Percentiles rank a stretch among this genome's conserved stretches.
These are phyloP conservation scores for Grapholita molesta DNA, from an alignment of 1,140 invertebrate genomes.

Conservation along the genomic window DNA sequence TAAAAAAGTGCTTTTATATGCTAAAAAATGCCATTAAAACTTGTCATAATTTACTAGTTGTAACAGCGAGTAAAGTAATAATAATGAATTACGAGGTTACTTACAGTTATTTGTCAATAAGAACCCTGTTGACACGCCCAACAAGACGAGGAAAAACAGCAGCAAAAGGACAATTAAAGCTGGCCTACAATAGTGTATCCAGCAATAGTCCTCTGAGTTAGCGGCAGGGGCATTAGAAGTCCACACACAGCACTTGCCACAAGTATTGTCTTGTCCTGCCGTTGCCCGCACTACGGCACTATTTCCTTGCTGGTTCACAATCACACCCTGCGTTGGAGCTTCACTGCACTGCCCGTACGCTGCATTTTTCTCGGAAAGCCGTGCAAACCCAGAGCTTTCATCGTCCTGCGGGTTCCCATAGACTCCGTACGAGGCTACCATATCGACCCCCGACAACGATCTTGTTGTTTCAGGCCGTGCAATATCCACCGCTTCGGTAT, in stretches of 20 bases:
- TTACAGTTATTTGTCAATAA: constrained; percentile 74
- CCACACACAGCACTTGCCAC: constrained; percentile 54
- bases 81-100: constrained; percentile 33
- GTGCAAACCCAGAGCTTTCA: constrained; percentile 72
- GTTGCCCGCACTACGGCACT: constrained; percentile 69
- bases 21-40: too few species aligned
- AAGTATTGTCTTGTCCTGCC: constrained; percentile 39
- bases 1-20: too few species aligned
- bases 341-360: constrained; percentile 61
- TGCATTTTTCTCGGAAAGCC: constrained; percentile 63
- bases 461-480: constrained; percentile 57
- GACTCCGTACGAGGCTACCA: constrained; percentile 75
- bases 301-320: constrained; percentile 75
- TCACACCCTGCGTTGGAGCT: constrained; percentile 69
- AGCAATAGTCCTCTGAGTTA: constrained; percentile 71
- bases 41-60: too few species aligned
- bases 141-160: constrained; percentile 69
- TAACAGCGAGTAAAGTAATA: not conserved
- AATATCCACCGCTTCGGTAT: constrained; percentile 55
- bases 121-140: constrained; percentile 72
- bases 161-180: constrained; percentile 64
- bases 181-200: constrained; percentile 68
- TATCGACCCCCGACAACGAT: constrained; percentile 72
- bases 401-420: constrained; percentile 74
- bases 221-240: constrained; percentile 48